Evolutionary conservation across 1,140 invertebrate genomes (phyloP).

Genomic region (Nephila pilipes): DNA sequence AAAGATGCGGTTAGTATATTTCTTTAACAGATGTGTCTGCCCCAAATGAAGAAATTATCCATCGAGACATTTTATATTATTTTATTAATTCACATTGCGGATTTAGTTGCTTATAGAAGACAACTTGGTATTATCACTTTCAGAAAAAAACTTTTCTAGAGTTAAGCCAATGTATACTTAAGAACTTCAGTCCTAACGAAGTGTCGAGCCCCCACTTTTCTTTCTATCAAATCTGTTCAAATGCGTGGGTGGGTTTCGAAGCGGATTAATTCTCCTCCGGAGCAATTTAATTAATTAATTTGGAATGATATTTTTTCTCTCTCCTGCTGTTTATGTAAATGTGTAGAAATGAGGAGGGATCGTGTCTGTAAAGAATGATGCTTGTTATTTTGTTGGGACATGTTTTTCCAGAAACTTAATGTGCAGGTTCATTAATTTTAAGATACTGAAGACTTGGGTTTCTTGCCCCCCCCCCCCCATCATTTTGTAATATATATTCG

Average conservation of each 20-base stretch:
- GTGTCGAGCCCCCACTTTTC: not conserved
- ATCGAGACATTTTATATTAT: not conserved
- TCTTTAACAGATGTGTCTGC: too few species aligned
- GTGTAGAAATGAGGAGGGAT: not conserved
- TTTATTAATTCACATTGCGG: not conserved
- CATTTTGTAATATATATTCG: too few species aligned
- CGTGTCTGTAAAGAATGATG: not conserved
- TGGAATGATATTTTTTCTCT: not conserved
- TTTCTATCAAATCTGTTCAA: not conserved
- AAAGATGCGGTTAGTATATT: too few species aligned
- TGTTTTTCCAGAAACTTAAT: not conserved
- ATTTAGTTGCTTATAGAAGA: not conserved
- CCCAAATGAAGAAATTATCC: not conserved
- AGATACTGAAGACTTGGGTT: too few species aligned
- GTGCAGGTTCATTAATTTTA: not conserved
- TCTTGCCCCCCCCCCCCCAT: too few species aligned
- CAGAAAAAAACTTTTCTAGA: not conserved
- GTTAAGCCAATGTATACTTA: not conserved
- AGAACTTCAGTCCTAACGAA: not conserved
- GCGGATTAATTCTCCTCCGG: not conserved
- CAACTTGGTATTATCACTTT: not conserved
- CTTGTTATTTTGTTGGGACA: not conserved
- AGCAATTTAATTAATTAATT: conserved; percentile 33
- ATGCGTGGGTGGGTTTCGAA: not conserved
- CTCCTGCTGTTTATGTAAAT: conserved; percentile 3